Evolutionary conservation across 2,113 vertebrate genomes (phyloP), one percentile per base, ranked within the genome.

Genomic region (Ahaetulla prasina): DNA sequence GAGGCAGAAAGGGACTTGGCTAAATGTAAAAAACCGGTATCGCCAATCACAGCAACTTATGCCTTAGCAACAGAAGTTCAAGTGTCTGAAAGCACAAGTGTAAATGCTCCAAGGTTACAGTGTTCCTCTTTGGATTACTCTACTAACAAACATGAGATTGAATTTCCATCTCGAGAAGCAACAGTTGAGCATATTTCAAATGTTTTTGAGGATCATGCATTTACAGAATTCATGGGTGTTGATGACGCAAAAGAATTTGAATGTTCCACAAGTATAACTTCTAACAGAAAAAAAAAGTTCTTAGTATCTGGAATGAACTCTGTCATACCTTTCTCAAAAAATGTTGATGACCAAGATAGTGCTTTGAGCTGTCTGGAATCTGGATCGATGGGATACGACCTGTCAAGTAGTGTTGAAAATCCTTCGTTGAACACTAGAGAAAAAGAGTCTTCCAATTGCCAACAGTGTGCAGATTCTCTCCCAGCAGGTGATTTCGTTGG

Each of bases 141-240:
- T 1, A 91, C 92, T 68, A 90, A 93, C 90, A 97, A 92, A 14
- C 88, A 0, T 1, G 86, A 92, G 49, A 22, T 96, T 27, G 95
- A 94, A 2, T 98, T 98, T 92, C 95, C 95, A 60, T 92, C 95
- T 0, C 49, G 92, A 0, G 97, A 97, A 92, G 97, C 97, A 90
- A 97, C 97, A 0, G 10, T 98, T 3, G 98, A 98, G 49, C 97
- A 95, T 57, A 96, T 22, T 0, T 97, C 12, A 0, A 94, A 96
- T 30, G 4, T 98, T 92, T 95, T 98, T 7, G 98, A 98, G 85
- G 98, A 98, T 86, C 96, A 97, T 85, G 97, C 97, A 94, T 99
- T 99, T 95, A 99, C 98, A 0, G 99, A 99, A 96, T 99, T 99
- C 95, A 99, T 99, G 98, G 98, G 99, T 0, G 99, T 97, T 0